Conservation (phyloP, 2,113 vertebrate species). For the Dasyornis broadbenti region DNA sequence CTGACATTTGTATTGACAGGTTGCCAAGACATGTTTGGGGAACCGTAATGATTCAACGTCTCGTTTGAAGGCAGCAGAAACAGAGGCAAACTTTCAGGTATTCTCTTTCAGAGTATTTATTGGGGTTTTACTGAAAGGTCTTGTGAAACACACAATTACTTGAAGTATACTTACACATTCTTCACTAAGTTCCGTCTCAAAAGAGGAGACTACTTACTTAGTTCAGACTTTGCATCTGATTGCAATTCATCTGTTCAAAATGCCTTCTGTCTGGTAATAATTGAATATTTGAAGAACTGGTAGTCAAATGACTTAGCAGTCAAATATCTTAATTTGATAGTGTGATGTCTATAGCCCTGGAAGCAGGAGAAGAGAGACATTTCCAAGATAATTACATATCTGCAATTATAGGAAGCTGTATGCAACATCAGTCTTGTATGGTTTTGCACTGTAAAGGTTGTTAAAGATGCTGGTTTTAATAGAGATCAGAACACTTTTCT, state of each 20-base stretch:
- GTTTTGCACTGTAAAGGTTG: not conserved
- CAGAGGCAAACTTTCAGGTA: slow-evolving; percentile 66
- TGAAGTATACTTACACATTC: not conserved
- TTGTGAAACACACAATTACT: not conserved
- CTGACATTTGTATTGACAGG: slow-evolving; percentile 36
- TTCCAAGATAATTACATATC: not conserved
- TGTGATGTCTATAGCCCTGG: not conserved
- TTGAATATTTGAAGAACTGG: not conserved
- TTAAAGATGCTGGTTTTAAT: not conserved
- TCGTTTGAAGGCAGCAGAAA: slow-evolving; percentile 7
- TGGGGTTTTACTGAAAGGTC: not conserved
- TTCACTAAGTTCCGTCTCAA: not conserved
- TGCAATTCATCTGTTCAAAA: not conserved
- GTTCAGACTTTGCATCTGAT: not conserved
- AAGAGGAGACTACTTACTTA: not conserved
- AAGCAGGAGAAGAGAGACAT: not conserved
- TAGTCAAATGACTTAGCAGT: not conserved
- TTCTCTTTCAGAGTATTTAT: not conserved
- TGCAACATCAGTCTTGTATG: not conserved
- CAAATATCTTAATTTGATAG: not conserved
- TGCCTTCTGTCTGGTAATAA: not conserved
- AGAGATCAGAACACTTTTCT: not conserved
- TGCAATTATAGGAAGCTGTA: not conserved
- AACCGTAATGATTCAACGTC: slow-evolving; percentile 34
- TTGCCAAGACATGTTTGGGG: slow-evolving; percentile 50